Base-by-base conservation (phyloP, 2,113 vertebrate genomes). In the Brachypodius melanocephalos region DNA sequence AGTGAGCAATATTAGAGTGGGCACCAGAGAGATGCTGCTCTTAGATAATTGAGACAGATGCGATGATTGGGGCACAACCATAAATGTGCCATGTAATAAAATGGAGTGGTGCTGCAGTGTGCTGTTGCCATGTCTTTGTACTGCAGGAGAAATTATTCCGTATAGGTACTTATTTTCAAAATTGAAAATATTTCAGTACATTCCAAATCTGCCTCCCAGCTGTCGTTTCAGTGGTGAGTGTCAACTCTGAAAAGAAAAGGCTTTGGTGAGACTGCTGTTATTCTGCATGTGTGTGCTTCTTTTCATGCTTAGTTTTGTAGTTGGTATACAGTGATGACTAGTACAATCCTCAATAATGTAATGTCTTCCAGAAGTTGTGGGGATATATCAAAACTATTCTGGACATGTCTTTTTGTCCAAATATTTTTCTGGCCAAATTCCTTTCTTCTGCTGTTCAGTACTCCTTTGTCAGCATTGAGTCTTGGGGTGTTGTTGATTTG, bases 341-440 rank as follows among this genome's bases (percentile, higher is more conserved):
- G 85, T 87, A 94, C 88, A 95, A 95, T 95, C 54, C 71, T 76
- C 83, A 89, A 17, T 79, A 79, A 63, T 42, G 55, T 94, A 76
- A 34, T 95, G 58, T 76, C 74, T 88, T 93, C 74, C 91, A 91
- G 81, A 85, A 94, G 49, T 86, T 78, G 52, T 19, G 19, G 79
- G 59, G 54, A 85, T 95, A 46, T 54, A 88, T 42, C 49, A 76
- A 16, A 92, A 78, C 46, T 90, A 62, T 86, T 94, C 83, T 92
- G 88, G n/a, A 83, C 0, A 0, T 42, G 65, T 72, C 75, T 90
- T 52, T 88, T 92, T 80, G 67, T 61, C 88, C 72, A 81, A 88
- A 34, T 86, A 20, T 43, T 94, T 86, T 83, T 86, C 61, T 55
- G 7, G 59, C 86, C 76, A 89, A 40, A 4, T 40, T n/a, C 38